Percentiles rank a stretch among this genome's conserved stretches.
phyloP scores from a whole-genome alignment of 2,113 vertebrate genomes.

The Podarcis muralis region DNA sequence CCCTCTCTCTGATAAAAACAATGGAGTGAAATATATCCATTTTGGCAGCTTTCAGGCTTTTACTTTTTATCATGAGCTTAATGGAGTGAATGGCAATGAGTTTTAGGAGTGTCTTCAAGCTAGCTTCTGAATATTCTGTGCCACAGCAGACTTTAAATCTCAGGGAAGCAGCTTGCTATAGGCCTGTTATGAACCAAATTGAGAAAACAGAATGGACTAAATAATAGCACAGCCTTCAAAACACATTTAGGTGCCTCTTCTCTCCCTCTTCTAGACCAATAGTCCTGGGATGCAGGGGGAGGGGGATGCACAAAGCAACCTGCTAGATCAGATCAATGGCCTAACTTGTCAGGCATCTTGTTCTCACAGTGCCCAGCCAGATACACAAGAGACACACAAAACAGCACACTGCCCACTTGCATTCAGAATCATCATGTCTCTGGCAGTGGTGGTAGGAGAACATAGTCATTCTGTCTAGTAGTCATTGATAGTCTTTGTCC shows the following conservation, averaged over 20 bases:
- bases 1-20: conserved; percentile 26
- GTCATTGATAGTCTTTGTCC: too few relatives aligned
- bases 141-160: background rate
- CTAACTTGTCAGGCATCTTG: too few relatives aligned
- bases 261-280: background rate
- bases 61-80: conserved; percentile 32
- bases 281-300: background rate
- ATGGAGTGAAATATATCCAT: conserved; percentile 40
- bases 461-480: too few relatives aligned
- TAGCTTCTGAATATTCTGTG: conserved; percentile 16
- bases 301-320: background rate
- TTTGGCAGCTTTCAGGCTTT: conserved; percentile 35
- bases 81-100: conserved; percentile 30
- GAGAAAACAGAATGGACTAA: conserved; percentile 15
- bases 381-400: too few relatives aligned
- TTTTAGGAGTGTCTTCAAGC: conserved; percentile 28
- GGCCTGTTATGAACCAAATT: conserved; percentile 8
- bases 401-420: too few relatives aligned
- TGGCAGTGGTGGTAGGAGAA: too few relatives aligned
- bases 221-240: conserved; percentile 5
- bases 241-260: background rate
- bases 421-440: too few relatives aligned
- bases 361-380: too few relatives aligned
- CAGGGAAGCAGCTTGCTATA: background rate
- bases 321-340: too few relatives aligned